Evolutionary conservation across 2,888 invertebrate species (phyloP).

Genomic region (Diabrotica balteata): DNA sequence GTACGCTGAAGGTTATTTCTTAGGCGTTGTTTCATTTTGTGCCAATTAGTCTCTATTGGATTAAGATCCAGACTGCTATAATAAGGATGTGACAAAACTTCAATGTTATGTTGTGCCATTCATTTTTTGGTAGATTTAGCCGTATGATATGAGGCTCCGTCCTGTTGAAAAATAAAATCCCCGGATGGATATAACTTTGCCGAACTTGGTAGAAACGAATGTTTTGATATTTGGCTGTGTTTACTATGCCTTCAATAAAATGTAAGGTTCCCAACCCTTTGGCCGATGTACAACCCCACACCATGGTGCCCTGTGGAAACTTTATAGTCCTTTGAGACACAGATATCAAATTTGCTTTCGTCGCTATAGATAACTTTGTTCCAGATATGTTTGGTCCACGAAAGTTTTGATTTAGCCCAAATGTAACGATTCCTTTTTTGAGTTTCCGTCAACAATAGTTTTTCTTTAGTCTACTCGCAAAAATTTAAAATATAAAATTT

Average conservation of each 20-base stretch:
- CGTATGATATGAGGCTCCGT: too few species aligned
- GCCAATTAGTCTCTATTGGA: not conserved
- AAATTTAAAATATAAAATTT: not conserved
- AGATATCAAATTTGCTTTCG: too few species aligned
- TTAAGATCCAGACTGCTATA: not conserved
- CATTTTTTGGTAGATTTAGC: too few species aligned
- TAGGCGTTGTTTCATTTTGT: not conserved
- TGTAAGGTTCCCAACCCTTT: constrained; percentile 2
- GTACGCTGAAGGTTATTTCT: not conserved
- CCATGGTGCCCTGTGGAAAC: constrained; percentile 2
- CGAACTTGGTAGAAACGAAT: too few species aligned
- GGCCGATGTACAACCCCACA: not conserved
- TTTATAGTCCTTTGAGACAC: not conserved
- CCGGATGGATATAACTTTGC: too few species aligned
- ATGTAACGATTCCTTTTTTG: not conserved
- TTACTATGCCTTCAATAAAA: not conserved
- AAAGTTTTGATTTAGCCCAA: not conserved
- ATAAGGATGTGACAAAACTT: not conserved
- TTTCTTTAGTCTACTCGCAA: not conserved
- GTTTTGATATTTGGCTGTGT: too few species aligned
- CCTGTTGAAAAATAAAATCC: too few species aligned
- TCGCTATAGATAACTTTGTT: too few species aligned
- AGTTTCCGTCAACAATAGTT: not conserved
- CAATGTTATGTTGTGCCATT: too few species aligned
- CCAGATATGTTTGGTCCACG: not conserved